These are phyloP conservation scores for Blastobasis lacticolella DNA, from an alignment of 2,888 invertebrate genomes.

Conservation along the genomic window DNA sequence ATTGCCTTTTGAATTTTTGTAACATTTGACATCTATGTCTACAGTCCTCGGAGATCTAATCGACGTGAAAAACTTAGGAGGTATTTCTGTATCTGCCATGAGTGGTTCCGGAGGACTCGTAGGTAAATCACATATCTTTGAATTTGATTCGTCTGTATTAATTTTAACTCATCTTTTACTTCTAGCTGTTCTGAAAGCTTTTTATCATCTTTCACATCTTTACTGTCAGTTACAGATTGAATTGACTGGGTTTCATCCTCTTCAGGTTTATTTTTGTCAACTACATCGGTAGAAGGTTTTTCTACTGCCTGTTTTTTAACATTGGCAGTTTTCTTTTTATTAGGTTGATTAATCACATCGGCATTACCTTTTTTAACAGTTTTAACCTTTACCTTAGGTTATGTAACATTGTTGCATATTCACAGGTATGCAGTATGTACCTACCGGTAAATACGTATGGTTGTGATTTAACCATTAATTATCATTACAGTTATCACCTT, in stretches of 20 bases:
- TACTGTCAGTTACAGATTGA: slow-evolving; percentile 6
- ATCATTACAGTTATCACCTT: too few species aligned
- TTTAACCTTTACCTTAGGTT: too few species aligned
- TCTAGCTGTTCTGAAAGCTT: slow-evolving; percentile 15
- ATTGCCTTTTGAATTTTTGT: slow-evolving; percentile 64
- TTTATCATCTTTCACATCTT: slow-evolving; percentile 10
- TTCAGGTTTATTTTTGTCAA: slow-evolving; percentile 13
- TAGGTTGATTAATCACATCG: slow-evolving; percentile 3
- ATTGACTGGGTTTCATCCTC: slow-evolving; percentile 5
- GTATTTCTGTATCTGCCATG: slow-evolving; percentile 55
- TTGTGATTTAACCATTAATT: too few species aligned
- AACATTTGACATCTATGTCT: slow-evolving; percentile 64
- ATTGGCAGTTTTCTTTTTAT: slow-evolving; percentile 31
- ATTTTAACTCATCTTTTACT: slow-evolving; percentile 13
- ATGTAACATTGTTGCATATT: too few species aligned
- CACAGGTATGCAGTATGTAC: too few species aligned
- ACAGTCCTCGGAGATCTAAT: slow-evolving; percentile 56
- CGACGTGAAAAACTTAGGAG: slow-evolving; percentile 65
- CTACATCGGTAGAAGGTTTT: slow-evolving; percentile 13
- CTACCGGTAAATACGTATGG: too few species aligned
- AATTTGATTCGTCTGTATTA: slow-evolving; percentile 5
- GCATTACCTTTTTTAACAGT: slow-evolving; percentile 38
- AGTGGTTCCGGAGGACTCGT: slow-evolving; percentile 34
- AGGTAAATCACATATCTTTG: slow-evolving; percentile 15
- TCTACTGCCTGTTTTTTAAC: slow-evolving; percentile 20